Percentiles rank a stretch among this genome's conserved stretches.
These are phyloP conservation scores for Pissodes strobi DNA, from an alignment of 1,140 invertebrate genomes.

Conservation along the genomic window DNA sequence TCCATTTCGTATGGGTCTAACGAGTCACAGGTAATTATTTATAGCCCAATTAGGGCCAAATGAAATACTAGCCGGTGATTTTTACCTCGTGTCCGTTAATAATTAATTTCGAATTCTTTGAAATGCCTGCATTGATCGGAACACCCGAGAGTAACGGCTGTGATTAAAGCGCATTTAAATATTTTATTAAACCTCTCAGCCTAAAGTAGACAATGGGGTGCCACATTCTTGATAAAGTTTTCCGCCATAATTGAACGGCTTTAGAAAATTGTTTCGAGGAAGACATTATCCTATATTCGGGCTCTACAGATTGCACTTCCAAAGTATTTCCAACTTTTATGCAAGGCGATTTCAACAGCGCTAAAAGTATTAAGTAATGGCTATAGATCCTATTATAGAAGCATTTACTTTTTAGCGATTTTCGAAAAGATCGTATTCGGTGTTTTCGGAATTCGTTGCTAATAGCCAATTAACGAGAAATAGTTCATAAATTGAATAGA, in stretches of 20 bases:
- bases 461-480: too few species aligned
- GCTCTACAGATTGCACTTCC: slow-evolving; percentile 34
- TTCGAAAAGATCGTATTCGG: slow-evolving; percentile 11
- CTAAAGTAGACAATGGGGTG: slow-evolving; percentile 36
- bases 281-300: slow-evolving; percentile 37
- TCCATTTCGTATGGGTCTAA: too few species aligned
- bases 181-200: slow-evolving; percentile 31
- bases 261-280: slow-evolving; percentile 37
- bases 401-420: slow-evolving; percentile 33
- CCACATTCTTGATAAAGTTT: slow-evolving; percentile 39
- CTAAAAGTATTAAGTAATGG: slow-evolving; percentile 37
- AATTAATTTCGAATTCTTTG: not conserved
- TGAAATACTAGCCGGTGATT: too few species aligned
- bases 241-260: slow-evolving; percentile 33
- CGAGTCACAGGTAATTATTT: too few species aligned
- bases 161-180: slow-evolving; percentile 30
- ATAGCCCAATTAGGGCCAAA: too few species aligned
- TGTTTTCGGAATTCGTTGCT: slow-evolving; percentile 22
- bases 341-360: slow-evolving; percentile 26
- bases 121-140: not conserved
- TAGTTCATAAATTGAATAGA: too few species aligned
- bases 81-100: too few species aligned
- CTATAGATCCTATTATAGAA: slow-evolving; percentile 32
- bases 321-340: slow-evolving; percentile 31
- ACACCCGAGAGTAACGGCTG: not conserved